Evolutionary conservation across 2,888 invertebrate genomes (phyloP), one percentile per base, ranked within the genome.

Genomic region (Andrena trimmerana): DNA sequence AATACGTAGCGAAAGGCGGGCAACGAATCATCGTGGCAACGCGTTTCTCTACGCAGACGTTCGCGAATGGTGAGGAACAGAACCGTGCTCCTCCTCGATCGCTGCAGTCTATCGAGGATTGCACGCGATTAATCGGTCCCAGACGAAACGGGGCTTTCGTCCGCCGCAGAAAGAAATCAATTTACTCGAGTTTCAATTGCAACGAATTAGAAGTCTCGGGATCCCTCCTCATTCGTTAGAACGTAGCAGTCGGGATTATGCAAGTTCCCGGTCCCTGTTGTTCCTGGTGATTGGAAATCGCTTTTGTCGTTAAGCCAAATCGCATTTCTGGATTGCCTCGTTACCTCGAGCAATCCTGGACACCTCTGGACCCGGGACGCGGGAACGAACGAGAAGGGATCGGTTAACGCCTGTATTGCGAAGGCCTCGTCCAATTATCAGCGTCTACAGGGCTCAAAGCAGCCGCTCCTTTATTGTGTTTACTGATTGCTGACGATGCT

Each of bases 291-390:
- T 88, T 88, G 89, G 89, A 88, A 88, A 86, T 87, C 89, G 89
- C 87, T 88, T 83, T 84, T 88, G 84, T 88, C 88, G 89, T 88
- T 88, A 88, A 88, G 84, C 88, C 84, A 88, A 89, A 88, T 88
- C 88, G 88, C 85, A 79, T 86, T 88, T 82, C 88, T 82, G 84
- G 88, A 89, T 89, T 88, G 87, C 86, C 88, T 88, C 89, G 86
- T 88, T 88, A 89, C 85, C 81, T 79, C 83, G 77, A 85, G 83
- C 86, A 84, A 89, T 88, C 83, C 83, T 79, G 84, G 80, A 87
- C 87, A 89, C 84, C 84, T 87, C 83, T 81, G 84, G 77, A 48
- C 78, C 69, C 65, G 59, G 50, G 63, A 69, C 74, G 73, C 70
- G 66, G 60, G 67, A 54, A 73, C 57, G 68, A 76, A 65, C 77